Evolutionary conservation across 2,888 invertebrate genomes (phyloP).

Genomic region (Alentia gelatinosa): DNA sequence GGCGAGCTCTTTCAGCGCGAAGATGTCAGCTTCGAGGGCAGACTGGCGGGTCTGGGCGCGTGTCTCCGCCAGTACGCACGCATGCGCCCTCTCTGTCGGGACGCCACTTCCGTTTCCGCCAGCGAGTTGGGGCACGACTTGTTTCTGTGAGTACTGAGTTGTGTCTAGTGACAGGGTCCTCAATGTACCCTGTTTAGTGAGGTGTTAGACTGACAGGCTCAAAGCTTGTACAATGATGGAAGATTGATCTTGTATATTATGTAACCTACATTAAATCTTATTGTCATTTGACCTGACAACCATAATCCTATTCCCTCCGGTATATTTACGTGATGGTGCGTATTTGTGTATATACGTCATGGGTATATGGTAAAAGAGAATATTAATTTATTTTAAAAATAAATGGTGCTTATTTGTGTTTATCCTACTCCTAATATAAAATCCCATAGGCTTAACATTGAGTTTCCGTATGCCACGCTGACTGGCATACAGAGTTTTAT

Average conservation of each 20-base stretch:
- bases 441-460: too few species aligned
- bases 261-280: not conserved
- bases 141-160: slow-evolving; percentile 8
- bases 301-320: not conserved
- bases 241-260: too few species aligned
- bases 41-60: not conserved
- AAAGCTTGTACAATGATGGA: too few species aligned
- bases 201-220: not conserved
- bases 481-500: too few species aligned
- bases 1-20: slow-evolving; percentile 32
- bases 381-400: not conserved
- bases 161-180: not conserved
- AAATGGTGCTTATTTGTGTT: too few species aligned
- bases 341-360: not conserved
- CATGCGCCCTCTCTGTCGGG: slow-evolving; percentile 22
- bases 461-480: too few species aligned
- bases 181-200: not conserved
- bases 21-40: slow-evolving; percentile 34
- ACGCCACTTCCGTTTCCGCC: not conserved
- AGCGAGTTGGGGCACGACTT: slow-evolving; percentile 34
- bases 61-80: slow-evolving; percentile 33
- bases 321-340: not conserved
- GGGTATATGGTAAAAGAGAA: too few species aligned
- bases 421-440: too few species aligned
- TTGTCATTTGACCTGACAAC: not conserved